A percentile compares a stretch with the other conserved stretches of the same genome.
Evolutionary conservation across 1,140 invertebrate genomes (phyloP).

Genomic region (Drosophila busckii): DNA sequence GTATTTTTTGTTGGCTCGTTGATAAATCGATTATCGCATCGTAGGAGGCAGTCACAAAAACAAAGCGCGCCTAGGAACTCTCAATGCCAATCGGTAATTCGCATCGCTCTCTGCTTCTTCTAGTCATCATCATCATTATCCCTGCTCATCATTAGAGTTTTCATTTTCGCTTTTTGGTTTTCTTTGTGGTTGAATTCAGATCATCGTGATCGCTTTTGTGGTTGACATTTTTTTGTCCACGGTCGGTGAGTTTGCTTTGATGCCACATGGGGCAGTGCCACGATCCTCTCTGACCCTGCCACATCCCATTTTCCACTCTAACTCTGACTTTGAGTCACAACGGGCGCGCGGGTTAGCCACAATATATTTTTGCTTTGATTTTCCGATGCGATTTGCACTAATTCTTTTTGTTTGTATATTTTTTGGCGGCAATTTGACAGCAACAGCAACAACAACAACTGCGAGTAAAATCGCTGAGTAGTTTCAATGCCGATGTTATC

Average conservation of each 20-base stretch:
- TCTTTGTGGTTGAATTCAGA: slow-evolving; percentile 51
- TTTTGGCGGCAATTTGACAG: slow-evolving; percentile 4
- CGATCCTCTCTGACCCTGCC: background rate
- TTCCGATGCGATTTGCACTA: slow-evolving; percentile 49
- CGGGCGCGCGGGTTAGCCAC: slow-evolving; percentile 9
- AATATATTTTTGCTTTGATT: slow-evolving; percentile 36
- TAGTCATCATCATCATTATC: slow-evolving; percentile 31
- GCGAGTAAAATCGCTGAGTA: too few relatives aligned
- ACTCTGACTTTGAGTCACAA: too few relatives aligned
- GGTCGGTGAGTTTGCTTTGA: slow-evolving; percentile 72
- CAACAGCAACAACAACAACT: too few relatives aligned
- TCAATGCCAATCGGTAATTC: slow-evolving; percentile 31
- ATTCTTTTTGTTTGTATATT: slow-evolving; percentile 32
- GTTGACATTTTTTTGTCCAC: slow-evolving; percentile 59
- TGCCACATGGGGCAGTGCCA: slow-evolving; percentile 17
- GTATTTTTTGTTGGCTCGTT: slow-evolving; percentile 49
- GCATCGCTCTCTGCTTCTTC: slow-evolving; percentile 5
- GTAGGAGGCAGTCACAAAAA: slow-evolving; percentile 63
- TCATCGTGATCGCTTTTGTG: slow-evolving; percentile 46
- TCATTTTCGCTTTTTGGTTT: slow-evolving; percentile 14
- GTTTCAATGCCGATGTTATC: too few relatives aligned
- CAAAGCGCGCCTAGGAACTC: slow-evolving; percentile 19
- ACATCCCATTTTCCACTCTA: slow-evolving; percentile 1
- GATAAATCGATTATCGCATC: slow-evolving; percentile 78
- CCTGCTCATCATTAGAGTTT: slow-evolving; percentile 20